Base-by-base conservation (phyloP, 2,888 invertebrate species). In the Phengaris alcon region DNA sequence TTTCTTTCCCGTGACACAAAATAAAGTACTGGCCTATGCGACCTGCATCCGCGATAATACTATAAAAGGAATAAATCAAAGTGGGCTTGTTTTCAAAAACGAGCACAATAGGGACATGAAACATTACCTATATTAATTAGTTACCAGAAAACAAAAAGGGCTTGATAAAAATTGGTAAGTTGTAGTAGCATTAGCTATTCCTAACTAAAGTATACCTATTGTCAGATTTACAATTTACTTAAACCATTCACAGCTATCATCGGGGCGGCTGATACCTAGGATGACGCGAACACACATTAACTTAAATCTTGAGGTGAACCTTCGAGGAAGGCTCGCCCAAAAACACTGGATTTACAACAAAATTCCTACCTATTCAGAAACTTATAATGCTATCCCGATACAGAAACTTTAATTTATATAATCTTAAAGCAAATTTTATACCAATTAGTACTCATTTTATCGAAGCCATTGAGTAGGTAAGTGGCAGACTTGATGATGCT, bases 381-480 rank as follows among this genome's bases (percentile, higher is more conserved):
- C 46, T 46, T 13, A 8, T 68, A 64, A 35, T 35, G 35, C 22
- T 3, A 69, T 48, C n/a, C 69, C n/a, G 13, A 6, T 10, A 64
- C 5, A 35, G 7, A 64, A 35, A 64, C 64, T 44, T 64, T 35
- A 59, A 22, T 22, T 10, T 59, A 59, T 0, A 59, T 59, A 59
- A 59, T 35, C 9, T 59, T 6, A 35, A 59, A 59, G 59, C 10
- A 57, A 57, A 57, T 15, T n/a, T 57, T 35, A 59, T 59, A 9
- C 22, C 12, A 64, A 64, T 22, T 12, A 64, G 64, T 64, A 64
- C 6, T 64, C 6, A 69, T 22, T 35, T 72, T 22, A 69, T 48
- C 51, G 35, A 72, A 72, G 35, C 44, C 72, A 72, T 68, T 68
- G 54, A 54, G 52, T 70, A 70, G 35, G 72, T 72, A 72, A 72